Percentiles rank a stretch among this genome's conserved stretches.
phyloP scores from a whole-genome alignment of 2,888 invertebrate species.

The Galeopsomyia nigrocyanea region DNA sequence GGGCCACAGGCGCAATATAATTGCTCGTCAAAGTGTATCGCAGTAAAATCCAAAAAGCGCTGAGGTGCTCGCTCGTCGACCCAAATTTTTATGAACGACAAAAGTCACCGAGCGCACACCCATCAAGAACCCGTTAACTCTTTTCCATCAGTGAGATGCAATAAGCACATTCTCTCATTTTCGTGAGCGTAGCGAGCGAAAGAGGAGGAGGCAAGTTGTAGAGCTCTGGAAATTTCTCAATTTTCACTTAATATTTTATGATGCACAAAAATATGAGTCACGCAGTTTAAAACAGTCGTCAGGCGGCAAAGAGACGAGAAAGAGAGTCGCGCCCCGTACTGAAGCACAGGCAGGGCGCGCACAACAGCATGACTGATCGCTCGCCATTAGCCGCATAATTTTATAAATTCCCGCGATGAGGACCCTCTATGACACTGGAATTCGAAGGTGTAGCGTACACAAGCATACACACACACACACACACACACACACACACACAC shows the following conservation, averaged over 20 bases:
- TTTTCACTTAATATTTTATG: constrained; percentile 39
- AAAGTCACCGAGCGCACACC: constrained; percentile 12
- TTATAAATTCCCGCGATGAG: constrained; percentile 38
- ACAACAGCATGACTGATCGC: constrained; percentile 24
- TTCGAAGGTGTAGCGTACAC: too few species aligned
- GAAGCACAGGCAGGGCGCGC: neutral
- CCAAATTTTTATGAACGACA: constrained; percentile 40
- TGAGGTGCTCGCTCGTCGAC: constrained; percentile 18
- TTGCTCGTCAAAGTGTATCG: constrained; percentile 39
- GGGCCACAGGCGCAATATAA: constrained; percentile 28
- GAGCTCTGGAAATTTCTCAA: constrained; percentile 35
- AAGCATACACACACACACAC: too few species aligned
- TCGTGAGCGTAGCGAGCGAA: too few species aligned
- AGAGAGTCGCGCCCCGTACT: constrained; percentile 15
- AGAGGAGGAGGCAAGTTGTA: neutral
- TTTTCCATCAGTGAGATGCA: constrained; percentile 30
- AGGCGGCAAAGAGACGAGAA: constrained; percentile 2
- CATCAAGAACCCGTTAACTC: constrained; percentile 36
- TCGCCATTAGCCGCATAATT: constrained; percentile 28
- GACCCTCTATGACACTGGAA: constrained; percentile 20
- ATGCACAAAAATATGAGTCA: constrained; percentile 28
- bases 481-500: too few species aligned
- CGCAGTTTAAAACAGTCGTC: constrained; percentile 7
- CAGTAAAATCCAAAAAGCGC: constrained; percentile 24
- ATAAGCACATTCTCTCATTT: constrained; percentile 24